Evolutionary conservation across 2,113 vertebrate genomes (phyloP), one percentile per base, ranked within the genome.

Genomic region (Polypterus bichir): DNA sequence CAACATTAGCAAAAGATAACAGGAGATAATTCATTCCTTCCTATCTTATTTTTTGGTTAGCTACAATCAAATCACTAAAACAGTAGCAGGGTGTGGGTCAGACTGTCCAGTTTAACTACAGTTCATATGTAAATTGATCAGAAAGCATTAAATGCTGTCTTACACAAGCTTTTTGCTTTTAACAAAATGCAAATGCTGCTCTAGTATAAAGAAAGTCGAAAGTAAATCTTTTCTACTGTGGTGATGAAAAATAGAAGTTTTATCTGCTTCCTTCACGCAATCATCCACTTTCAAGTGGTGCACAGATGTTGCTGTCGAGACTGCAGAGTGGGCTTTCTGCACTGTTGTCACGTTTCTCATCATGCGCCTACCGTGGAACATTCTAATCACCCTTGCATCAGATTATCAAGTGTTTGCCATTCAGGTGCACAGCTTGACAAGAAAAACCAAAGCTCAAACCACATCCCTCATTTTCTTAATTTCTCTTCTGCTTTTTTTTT

Each of bases 341-440:
- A 49, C 48, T 49, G 45, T 49, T 7, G 27, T 49, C 11, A 8
- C 8, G 5, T 60, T 60, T 44, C 49, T 48, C 48, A 49, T 60
- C 59, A 49, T 49, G 51, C 59, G 47, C 48, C 8, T 62, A 52
- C 44, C 60, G 47, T n/a, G 5, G 49, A 49, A 62, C 46, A 52
- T 27, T 27, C 27, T 27, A 27, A 27, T 27, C 27, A 27, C 27
- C 27, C 27, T 27, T 27, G 27, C 27, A 27, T 27, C 27, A 27
- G 27, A 27, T 2, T 27, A 27, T 27, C 27, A 27, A 27, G 55
- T 54, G 54, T 63, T 55, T 9, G 47, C 7, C 47, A 63, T 47
- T 63, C 61, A 63, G 61, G 61, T 63, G 61, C 61, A 63, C 46
- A 54, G 47, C 7, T 63, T 56, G n/a, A 5, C 10, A 47, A 53